Conservation (phyloP, 2,888 invertebrate species). For the Conomelus anceps region DNA sequence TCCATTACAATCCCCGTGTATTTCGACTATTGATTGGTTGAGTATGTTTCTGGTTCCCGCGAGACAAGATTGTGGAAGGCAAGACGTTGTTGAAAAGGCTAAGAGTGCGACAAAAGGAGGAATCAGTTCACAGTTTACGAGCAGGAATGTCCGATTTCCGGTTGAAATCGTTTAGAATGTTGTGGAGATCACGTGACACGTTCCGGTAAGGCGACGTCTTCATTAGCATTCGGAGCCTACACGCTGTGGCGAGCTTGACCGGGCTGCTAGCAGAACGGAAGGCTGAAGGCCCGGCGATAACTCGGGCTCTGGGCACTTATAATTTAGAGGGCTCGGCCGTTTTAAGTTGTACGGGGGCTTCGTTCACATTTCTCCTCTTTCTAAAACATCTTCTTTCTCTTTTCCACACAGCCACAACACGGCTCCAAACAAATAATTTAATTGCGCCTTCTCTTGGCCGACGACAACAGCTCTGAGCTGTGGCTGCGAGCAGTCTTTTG, state of each 20-base stretch:
- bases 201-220: neutral
- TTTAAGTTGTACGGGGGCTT: neutral
- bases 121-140: neutral
- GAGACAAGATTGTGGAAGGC: neutral
- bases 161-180: neutral
- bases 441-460: neutral
- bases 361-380: no score
- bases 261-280: no score
- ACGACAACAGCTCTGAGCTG: no score
- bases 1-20: neutral
- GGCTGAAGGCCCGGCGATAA: neutral
- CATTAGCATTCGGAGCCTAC: neutral
- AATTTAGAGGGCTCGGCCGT: neutral
- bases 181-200: neutral
- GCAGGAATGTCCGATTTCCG: neutral
- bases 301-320: neutral
- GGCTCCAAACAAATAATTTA: neutral
- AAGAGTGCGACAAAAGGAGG: no score
- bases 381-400: neutral
- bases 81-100: neutral
- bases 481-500: no score
- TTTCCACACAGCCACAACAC: neutral
- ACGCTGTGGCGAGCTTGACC: neutral
- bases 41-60: neutral
- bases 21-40: neutral